Evolutionary conservation across 1,140 invertebrate genomes (phyloP), one percentile per base, ranked within the genome.

Genomic region (Aphelinus certus): DNA sequence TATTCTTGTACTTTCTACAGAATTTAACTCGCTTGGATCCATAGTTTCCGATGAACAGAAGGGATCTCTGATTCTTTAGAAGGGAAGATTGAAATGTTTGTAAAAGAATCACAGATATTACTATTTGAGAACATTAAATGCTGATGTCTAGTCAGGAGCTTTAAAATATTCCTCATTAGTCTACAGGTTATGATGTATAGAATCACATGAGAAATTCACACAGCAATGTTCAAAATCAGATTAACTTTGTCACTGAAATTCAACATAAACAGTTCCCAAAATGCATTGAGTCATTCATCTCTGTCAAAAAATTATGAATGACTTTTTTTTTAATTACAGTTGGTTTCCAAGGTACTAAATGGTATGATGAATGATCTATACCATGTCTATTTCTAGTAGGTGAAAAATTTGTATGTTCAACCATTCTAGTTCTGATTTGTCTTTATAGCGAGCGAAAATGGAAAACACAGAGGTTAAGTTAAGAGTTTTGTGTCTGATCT

Each of bases 1-100:
- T 76, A 79, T 79, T 78, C 64, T 74, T 71, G 78, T 68, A n/a
- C 76, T 78, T 53, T 80, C 75, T 64, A 51, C 42, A 43, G 51
- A 62, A 49, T 66, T 48, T 42, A 55, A 49, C 7, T 9, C 51
- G 2, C 7, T 65, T 46, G 26, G 1, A 60, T 71, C 63, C 74
- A 75, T 75, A 45, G 55, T 75, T 70, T 43, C 6, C 26, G 64
- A n/a, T 9, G 26, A 10, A 55, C 6, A 55, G 45, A 66, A 56
- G 7, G 56, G 3, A 26, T 45, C 7, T 55, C 10, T 55, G 56
- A 55, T 66, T 45, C 1, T 42, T 7, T 66, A 53, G 6, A 66
- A 53, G 26, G 26, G 26, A 26, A 26, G 26, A 26, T 26, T 26
- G 26, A 26, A 26, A 26, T 26, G 26, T 26, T 26, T 26, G 26